These are phyloP conservation scores for Proisotoma minuta DNA, from an alignment of 2,888 invertebrate genomes.

Conservation along the genomic window DNA sequence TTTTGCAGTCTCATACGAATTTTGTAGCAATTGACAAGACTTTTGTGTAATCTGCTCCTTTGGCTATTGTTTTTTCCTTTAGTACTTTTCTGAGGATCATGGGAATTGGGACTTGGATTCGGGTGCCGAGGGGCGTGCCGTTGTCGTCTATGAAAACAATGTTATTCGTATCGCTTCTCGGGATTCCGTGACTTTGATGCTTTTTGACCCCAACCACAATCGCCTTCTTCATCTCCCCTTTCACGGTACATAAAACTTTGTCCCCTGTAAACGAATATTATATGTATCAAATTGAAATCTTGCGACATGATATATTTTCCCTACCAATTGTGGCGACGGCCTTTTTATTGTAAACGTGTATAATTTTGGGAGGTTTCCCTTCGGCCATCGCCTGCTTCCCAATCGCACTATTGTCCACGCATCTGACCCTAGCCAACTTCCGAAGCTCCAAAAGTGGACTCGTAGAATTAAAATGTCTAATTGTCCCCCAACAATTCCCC, in stretches of 20 bases:
- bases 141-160: constrained; percentile 91
- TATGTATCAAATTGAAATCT: background rate
- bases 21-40: constrained; percentile 80
- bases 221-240: constrained; percentile 90
- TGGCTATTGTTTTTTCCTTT: constrained; percentile 71
- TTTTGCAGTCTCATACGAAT: constrained; percentile 61
- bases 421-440: constrained; percentile 71
- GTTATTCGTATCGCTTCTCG: constrained; percentile 92
- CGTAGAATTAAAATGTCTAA: constrained; percentile 22
- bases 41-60: constrained; percentile 88
- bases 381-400: constrained; percentile 92
- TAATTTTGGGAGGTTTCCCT: constrained; percentile 86
- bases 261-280: constrained; percentile 60
- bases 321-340: constrained; percentile 61
- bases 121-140: constrained; percentile 88
- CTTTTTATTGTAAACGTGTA: constrained; percentile 84
- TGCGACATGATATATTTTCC: background rate
- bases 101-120: constrained; percentile 93
- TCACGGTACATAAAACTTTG: constrained; percentile 84
- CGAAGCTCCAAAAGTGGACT: constrained; percentile 20
- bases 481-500: too few relatives aligned
- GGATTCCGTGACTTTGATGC: constrained; percentile 72
- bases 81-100: constrained; percentile 77
- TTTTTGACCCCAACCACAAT: constrained; percentile 84
- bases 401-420: constrained; percentile 94